These are phyloP conservation scores for Tetragnatha montana DNA, from an alignment of 2,888 invertebrate species.

Conservation along the genomic window DNA sequence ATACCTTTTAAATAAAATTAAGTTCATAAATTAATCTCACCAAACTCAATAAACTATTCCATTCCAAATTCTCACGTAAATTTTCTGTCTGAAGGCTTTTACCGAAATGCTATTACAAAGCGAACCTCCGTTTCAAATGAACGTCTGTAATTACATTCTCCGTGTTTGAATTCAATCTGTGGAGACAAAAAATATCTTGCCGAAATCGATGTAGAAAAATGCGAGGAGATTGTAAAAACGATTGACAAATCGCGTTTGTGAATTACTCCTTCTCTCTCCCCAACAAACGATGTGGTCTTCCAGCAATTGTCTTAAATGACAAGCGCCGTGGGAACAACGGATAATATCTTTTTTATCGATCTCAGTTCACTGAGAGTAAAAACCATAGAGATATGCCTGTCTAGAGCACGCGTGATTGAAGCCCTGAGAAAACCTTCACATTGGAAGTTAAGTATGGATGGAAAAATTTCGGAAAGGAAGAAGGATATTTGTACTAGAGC, in stretches of 20 bases:
- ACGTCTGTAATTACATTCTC: not conserved
- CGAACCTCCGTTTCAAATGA: not conserved
- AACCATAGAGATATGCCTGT: not conserved
- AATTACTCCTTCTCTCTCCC: slow-evolving; percentile 42
- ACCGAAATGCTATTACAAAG: not conserved
- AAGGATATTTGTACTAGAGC: no score
- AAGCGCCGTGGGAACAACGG: slow-evolving; percentile 34
- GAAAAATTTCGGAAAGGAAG: no score
- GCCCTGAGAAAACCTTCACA: no score
- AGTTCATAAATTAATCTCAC: no score
- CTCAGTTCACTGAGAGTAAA: slow-evolving; percentile 17
- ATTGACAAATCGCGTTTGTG: slow-evolving; percentile 31
- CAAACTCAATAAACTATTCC: no score
- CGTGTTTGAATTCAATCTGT: not conserved
- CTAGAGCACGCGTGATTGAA: no score
- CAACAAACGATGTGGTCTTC: slow-evolving; percentile 43
- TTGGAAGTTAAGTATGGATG: no score
- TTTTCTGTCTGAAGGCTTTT: not conserved
- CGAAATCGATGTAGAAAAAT: slow-evolving; percentile 13
- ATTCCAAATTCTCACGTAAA: not conserved
- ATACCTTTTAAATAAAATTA: no score
- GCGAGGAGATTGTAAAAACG: slow-evolving; percentile 15
- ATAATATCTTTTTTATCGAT: slow-evolving; percentile 56
- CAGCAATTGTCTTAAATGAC: slow-evolving; percentile 58
- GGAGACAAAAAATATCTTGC: not conserved